Base-by-base conservation (phyloP, 2,888 invertebrate genomes). In the Poecilobothrus nobilitatus region DNA sequence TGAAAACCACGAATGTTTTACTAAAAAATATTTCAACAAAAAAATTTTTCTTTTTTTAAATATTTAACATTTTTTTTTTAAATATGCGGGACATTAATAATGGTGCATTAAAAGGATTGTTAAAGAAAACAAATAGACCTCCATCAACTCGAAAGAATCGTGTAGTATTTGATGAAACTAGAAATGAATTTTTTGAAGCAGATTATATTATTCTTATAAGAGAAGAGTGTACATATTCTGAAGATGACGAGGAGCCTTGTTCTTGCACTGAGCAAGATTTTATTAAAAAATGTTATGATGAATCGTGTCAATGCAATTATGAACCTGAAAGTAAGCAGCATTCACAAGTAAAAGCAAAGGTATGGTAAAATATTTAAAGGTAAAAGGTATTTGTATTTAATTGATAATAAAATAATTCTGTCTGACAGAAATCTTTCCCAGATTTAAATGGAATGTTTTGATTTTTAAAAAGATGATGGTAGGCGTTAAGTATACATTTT, bases 201-300 rank as follows among this genome's bases (percentile, higher is more conserved):
- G 94, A 94, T 83, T 94, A 94, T 78, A 94, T 94, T 77, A 94
- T 94, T 76, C 85, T 94, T 72, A 93, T 94, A 72, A 88, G 94
- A 71, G 94, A 94, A 79, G 94, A 94, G 79, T 92, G 92, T 78
- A 89, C 89, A 76, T 91, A 89, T 77, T 92, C 91, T 70, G 92
- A 92, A 76, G 92, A 92, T 77, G 87, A 87, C 71, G 86, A 86
- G 74, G 89, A 88, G 79, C 87, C 88, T 69, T 92, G 91, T 76
- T 91, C 91, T 75, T 89, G 89, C 76, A 87, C 87, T 72, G 88
- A 88, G 76, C 88, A 88, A 76, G 89, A 88, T 78, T 83, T 88
- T 83, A 81, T 80, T 66, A 84, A 88, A 21, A 79, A 88, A 68
- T 88, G 88, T 77, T 88, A 88, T 78, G 86, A 87, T 76, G 89